These are phyloP conservation scores for Drepanosiphum platanoidis DNA, from an alignment of 2,888 invertebrate species.

Conservation along the genomic window DNA sequence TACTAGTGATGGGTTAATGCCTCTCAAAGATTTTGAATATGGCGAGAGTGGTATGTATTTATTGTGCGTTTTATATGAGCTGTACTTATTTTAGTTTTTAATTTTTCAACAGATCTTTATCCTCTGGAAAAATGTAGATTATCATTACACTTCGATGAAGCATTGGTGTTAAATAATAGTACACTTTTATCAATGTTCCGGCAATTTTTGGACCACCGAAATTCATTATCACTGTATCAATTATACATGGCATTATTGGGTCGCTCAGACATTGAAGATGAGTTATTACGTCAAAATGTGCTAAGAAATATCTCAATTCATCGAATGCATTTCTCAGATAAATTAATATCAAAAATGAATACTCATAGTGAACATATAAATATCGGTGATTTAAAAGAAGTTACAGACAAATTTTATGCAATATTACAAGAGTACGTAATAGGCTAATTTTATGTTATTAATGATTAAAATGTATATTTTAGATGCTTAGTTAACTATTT, in stretches of 20 bases:
- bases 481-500: not conserved
- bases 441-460: not conserved
- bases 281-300: conserved; percentile 48
- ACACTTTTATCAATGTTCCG: conserved; percentile 56
- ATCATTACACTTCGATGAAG: conserved; percentile 48
- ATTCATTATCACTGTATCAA: conserved; percentile 41
- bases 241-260: conserved; percentile 51
- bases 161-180: conserved; percentile 55
- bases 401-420: conserved; percentile 33
- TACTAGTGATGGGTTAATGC: conserved; percentile 51
- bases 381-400: conserved; percentile 27
- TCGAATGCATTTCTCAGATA: conserved; percentile 44
- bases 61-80: not conserved
- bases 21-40: conserved; percentile 61
- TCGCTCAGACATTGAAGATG: conserved; percentile 36
- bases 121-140: conserved; percentile 62
- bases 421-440: conserved; percentile 61
- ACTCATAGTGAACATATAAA: conserved; percentile 19
- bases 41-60: conserved; percentile 40
- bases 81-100: conserved; percentile 20
- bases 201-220: conserved; percentile 62
- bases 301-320: conserved; percentile 45
- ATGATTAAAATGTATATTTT: not conserved
- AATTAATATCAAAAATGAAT: conserved; percentile 39
- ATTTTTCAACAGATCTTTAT: conserved; percentile 47